Percentiles rank a stretch among this genome's conserved stretches.
Conservation (phyloP, 2,888 invertebrate species). For the Cheilosia vulpina region DNA sequence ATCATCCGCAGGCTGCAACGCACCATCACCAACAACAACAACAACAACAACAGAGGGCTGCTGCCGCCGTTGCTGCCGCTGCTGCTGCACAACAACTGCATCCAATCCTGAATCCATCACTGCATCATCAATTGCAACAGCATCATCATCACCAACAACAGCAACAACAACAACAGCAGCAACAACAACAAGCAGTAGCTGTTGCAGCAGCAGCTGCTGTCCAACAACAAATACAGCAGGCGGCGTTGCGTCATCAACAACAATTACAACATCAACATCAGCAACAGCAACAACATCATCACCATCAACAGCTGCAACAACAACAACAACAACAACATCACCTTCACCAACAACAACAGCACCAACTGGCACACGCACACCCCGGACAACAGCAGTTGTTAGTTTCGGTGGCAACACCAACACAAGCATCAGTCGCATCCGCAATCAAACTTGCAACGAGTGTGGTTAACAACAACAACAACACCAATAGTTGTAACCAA, state of each 20-base stretch:
- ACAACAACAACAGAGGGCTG: conserved; percentile 73
- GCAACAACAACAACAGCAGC: conserved; percentile 79
- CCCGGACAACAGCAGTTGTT: conserved; percentile 67
- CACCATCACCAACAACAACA: conserved; percentile 76
- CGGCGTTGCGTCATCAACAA: conserved; percentile 78
- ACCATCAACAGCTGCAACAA: conserved; percentile 74
- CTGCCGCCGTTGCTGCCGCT: conserved; percentile 76
- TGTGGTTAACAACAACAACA: conserved; percentile 63
- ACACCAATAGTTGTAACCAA: conserved; percentile 77
- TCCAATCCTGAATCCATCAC: conserved; percentile 83
- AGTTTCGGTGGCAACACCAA: conserved; percentile 76
- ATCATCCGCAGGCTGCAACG: conserved; percentile 75
- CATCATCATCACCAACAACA: conserved; percentile 77
- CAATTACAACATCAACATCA: conserved; percentile 77
- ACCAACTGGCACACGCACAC: conserved; percentile 40
- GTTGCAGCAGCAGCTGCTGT: conserved; percentile 72
- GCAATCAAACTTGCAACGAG: conserved; percentile 73
- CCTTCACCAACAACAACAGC: conserved; percentile 72
- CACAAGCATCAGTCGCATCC: conserved; percentile 63
- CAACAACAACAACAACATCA: conserved; percentile 74
- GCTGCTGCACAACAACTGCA: conserved; percentile 82
- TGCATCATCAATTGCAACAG: conserved; percentile 78
- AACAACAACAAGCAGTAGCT: conserved; percentile 78
- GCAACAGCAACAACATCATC: conserved; percentile 59
- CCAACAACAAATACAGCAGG: conserved; percentile 77